phyloP scores from a whole-genome alignment of 2,113 vertebrate genomes.

The Pseudorectes ferrugineus region DNA sequence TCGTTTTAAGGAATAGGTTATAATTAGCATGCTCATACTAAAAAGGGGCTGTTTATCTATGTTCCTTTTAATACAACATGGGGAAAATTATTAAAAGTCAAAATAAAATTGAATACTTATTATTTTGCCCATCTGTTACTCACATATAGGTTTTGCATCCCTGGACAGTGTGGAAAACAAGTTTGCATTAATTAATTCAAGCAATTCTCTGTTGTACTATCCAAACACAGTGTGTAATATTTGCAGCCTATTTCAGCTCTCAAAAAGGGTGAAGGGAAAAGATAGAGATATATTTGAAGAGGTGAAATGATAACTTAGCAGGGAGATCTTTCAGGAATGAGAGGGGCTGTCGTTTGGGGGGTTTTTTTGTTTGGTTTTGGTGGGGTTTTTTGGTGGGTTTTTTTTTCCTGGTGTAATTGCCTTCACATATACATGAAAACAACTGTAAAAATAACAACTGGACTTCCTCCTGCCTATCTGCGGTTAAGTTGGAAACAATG shows the following conservation, averaged over 20 bases:
- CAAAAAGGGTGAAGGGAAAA: conserved; percentile 6
- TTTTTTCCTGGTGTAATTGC: not conserved
- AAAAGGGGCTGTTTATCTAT: conserved; percentile 53
- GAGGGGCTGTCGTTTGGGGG: fast-evolving
- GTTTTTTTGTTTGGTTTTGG: not conserved
- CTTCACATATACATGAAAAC: not conserved
- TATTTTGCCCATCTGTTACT: conserved; percentile 67
- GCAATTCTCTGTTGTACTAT: conserved; percentile 30
- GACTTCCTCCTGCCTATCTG: not conserved
- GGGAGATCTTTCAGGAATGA: not conserved
- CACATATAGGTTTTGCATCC: conserved; percentile 56
- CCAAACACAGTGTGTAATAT: conserved; percentile 39
- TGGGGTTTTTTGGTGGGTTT: not conserved
- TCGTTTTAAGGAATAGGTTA: not conserved
- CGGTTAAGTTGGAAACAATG: not conserved
- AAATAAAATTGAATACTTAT: conserved; percentile 68
- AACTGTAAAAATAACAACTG: not conserved
- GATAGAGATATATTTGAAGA: not conserved
- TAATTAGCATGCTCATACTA: conserved; percentile 1
- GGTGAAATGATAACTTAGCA: not conserved
- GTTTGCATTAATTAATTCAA: conserved; percentile 67
- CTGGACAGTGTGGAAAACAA: conserved; percentile 55
- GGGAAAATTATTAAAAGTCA: conserved; percentile 57
- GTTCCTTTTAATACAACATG: conserved; percentile 27
- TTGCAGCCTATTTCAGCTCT: conserved; percentile 54